Conservation (phyloP, 2,888 invertebrate species). For the Onthophagus sagittarius region DNA sequence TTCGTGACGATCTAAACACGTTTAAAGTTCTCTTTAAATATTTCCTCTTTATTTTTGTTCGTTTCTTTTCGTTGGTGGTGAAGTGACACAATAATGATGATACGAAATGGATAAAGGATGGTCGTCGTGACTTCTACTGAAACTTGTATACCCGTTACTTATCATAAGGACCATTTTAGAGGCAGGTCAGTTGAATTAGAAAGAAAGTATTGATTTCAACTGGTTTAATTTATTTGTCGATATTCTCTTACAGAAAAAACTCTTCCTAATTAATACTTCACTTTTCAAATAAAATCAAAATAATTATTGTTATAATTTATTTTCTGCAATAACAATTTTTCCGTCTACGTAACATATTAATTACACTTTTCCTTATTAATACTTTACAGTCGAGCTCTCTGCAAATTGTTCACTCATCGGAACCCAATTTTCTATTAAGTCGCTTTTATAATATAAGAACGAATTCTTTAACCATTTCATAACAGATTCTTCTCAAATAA, state of each 20-base stretch:
- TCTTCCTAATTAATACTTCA: neutral
- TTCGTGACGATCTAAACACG: slow-evolving; percentile 6
- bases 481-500: neutral
- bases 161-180: slow-evolving; percentile 29
- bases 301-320: neutral
- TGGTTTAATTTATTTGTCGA: neutral
- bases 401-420: neutral
- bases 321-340: neutral
- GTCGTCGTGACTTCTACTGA: slow-evolving; percentile 39
- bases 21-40: neutral
- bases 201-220: neutral
- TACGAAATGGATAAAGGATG: slow-evolving; percentile 31
- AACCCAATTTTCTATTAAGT: neutral
- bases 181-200: slow-evolving; percentile 33
- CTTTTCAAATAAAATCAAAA: neutral
- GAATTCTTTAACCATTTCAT: neutral
- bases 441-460: neutral
- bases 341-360: neutral
- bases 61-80: neutral
- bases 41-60: neutral
- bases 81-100: neutral
- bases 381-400: neutral
- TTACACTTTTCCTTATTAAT: neutral
- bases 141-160: slow-evolving; percentile 37
- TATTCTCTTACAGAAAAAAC: neutral